A percentile compares a stretch with the other conserved stretches of the same genome.
phyloP scores from a whole-genome alignment of 2,797 vertebrate genomes.

The Karalla daura region DNA sequence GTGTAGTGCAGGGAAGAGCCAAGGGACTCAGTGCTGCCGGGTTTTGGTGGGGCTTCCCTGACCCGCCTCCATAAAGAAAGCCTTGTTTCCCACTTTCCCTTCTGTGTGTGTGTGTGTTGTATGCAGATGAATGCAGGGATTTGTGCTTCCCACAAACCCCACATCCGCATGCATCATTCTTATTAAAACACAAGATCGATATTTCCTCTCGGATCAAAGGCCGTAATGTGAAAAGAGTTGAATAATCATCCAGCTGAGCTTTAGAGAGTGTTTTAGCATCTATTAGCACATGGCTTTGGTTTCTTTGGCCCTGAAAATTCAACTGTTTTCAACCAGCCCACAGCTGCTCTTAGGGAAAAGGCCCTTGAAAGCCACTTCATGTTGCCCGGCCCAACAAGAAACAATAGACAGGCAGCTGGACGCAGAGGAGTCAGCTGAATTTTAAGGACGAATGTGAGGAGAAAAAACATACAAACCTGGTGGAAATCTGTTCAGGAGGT shows the following conservation, averaged over 20 bases:
- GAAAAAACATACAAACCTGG: too few relatives aligned
- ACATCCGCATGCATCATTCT: conserved; percentile 21
- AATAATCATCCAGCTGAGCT: background rate
- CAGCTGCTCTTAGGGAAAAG: background rate
- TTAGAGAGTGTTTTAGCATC: background rate
- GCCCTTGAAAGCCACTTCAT: background rate
- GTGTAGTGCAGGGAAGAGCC: conserved; percentile 48
- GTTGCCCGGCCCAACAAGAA: background rate
- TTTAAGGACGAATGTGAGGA: too few relatives aligned
- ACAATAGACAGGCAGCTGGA: background rate
- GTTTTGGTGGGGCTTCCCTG: conserved; percentile 79
- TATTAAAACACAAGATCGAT: conserved; percentile 14
- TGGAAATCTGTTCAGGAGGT: too few relatives aligned
- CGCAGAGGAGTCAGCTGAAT: too few relatives aligned
- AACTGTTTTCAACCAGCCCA: background rate
- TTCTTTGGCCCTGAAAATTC: conserved; percentile 1
- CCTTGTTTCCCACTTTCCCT: conserved; percentile 51
- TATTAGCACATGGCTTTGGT: conserved; percentile 4
- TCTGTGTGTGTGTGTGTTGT: conserved; percentile 16
- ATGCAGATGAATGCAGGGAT: background rate
- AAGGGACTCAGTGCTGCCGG: conserved; percentile 53
- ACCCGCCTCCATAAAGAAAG: conserved; percentile 61
- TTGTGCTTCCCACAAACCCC: background rate
- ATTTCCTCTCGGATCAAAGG: conserved; percentile 10
- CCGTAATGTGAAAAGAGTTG: background rate